These are phyloP conservation scores for Nanorana parkeri DNA, from an alignment of 2,113 vertebrate species.

Conservation along the genomic window DNA sequence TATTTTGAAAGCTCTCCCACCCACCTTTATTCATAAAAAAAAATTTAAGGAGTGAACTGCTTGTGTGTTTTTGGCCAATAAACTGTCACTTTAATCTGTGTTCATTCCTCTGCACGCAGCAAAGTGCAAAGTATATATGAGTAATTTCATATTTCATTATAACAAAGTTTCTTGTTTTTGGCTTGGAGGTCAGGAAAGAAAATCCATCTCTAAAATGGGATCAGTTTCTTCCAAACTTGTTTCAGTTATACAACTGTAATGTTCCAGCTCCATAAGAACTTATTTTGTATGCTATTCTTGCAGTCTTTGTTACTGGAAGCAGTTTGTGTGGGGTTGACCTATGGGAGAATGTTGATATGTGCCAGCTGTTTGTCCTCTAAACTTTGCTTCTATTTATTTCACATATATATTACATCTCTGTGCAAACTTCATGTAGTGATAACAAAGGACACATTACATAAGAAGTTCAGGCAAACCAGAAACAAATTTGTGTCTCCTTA, in stretches of 20 bases:
- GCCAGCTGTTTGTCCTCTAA: slow-evolving; percentile 28
- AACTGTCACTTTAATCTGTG: slow-evolving; percentile 9
- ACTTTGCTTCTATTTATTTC: slow-evolving; percentile 14
- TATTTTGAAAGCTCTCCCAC: slow-evolving; percentile 24
- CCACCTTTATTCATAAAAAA: neutral
- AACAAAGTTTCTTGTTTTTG: slow-evolving; percentile 45
- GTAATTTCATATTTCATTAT: slow-evolving; percentile 24
- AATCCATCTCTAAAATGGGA: slow-evolving; percentile 44
- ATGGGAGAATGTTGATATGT: slow-evolving; percentile 14
- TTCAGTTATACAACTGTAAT: slow-evolving; percentile 26
- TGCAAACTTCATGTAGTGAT: neutral
- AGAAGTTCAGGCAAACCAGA: too few relatives aligned
- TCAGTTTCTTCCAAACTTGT: slow-evolving; percentile 17
- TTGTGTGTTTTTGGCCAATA: slow-evolving; percentile 14
- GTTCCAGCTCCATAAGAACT: slow-evolving; percentile 3
- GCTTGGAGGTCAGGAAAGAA: slow-evolving; percentile 36
- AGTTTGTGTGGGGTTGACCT: slow-evolving; percentile 26
- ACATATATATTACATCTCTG: slow-evolving; percentile 1
- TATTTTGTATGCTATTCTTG: slow-evolving; percentile 15
- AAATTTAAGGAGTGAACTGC: neutral
- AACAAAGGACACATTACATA: too few relatives aligned
- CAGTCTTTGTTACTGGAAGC: slow-evolving; percentile 14
- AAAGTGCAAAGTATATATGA: neutral
- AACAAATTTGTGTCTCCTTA: too few relatives aligned
- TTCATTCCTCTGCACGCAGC: neutral